These are phyloP conservation scores for Tenualosa ilisha DNA, from an alignment of 2,797 vertebrate genomes.

Conservation along the genomic window DNA sequence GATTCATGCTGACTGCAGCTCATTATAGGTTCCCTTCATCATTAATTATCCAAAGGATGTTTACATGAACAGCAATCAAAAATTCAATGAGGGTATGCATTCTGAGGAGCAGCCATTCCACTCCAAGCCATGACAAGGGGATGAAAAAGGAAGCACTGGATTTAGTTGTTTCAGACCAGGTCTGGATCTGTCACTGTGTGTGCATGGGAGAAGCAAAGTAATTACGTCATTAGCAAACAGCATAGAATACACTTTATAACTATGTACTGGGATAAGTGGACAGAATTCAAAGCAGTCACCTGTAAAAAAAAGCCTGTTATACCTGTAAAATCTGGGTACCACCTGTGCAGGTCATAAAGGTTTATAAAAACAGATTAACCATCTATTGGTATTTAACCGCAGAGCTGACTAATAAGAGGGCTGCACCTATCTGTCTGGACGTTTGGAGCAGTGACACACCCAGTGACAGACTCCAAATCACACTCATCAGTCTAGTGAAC, in stretches of 20 bases:
- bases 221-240: not conserved
- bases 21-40: slow-evolving; percentile 76
- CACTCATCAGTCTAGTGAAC: not conserved
- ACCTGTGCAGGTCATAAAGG: not conserved
- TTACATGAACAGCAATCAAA: slow-evolving; percentile 72
- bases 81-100: slow-evolving; percentile 70
- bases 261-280: not conserved
- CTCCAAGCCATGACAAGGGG: slow-evolving; percentile 43
- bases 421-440: not conserved
- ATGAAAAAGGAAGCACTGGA: not conserved
- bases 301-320: not conserved
- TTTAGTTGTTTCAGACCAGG: not conserved
- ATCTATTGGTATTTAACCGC: not conserved
- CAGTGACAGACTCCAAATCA: not conserved
- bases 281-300: not conserved
- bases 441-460: not conserved
- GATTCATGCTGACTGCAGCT: slow-evolving; percentile 71
- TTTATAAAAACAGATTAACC: not conserved
- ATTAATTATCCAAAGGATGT: slow-evolving; percentile 73
- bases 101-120: slow-evolving; percentile 63
- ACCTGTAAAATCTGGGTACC: not conserved
- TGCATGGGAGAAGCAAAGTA: not conserved
- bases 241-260: not conserved
- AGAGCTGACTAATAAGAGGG: not conserved
- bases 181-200: not conserved